Conservation (phyloP, 2,113 vertebrate genomes). For the Cyanoliseus patagonus region DNA sequence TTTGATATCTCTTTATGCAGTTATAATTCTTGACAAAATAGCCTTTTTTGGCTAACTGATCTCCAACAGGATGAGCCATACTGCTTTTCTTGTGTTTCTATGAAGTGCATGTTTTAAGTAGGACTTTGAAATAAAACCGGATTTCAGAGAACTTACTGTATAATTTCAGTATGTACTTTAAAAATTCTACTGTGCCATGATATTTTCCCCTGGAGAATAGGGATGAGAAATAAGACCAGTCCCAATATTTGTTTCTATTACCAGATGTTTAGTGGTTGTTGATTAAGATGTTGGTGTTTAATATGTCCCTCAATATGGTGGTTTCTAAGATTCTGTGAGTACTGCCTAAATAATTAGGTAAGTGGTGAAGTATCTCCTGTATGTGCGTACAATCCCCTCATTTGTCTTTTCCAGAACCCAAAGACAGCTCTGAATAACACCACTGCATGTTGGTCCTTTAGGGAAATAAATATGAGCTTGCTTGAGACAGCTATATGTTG, state of each 20-base stretch:
- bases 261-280: background rate
- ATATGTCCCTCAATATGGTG: background rate
- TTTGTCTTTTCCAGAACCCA: background rate
- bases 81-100: background rate
- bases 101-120: background rate
- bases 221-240: background rate
- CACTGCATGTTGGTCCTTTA: background rate
- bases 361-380: background rate
- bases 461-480: background rate
- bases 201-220: background rate
- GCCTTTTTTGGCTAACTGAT: conserved; percentile 35
- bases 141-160: background rate
- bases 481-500: background rate
- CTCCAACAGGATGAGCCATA: background rate
- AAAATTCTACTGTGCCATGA: background rate
- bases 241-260: background rate
- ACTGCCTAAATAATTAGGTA: background rate
- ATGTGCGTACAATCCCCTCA: background rate
- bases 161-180: background rate
- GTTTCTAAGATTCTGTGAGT: background rate
- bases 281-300: background rate
- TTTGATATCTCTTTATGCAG: conserved; percentile 19
- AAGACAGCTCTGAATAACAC: background rate
- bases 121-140: conserved; percentile 18
- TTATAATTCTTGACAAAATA: conserved; percentile 44